Base-by-base conservation (phyloP, 2,888 invertebrate genomes). In the Synanthedon andrenaeformis region DNA sequence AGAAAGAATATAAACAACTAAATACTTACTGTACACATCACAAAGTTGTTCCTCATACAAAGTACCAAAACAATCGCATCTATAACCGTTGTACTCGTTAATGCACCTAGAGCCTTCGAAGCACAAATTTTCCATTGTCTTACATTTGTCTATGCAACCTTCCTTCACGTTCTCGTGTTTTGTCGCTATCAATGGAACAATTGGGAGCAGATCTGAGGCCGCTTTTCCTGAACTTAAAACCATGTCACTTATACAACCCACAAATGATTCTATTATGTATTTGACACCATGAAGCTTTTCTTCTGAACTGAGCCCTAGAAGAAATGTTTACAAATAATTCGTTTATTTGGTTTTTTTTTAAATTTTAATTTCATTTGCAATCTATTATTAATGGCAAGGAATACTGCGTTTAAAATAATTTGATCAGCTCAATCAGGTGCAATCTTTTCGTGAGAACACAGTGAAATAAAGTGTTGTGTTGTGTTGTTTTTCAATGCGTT, bases 21-120 rank as follows among this genome's bases (percentile, higher is more conserved):
- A 0, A 55, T 66, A 89, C 92, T 91, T 88, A 97, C 97, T 96
- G 75, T 94, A 94, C 65, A 95, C 93, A 83, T 96, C 95, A 82
- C 97, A 98, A 62, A 93, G 92, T 65, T 95, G 94, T 62, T 97
- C 97, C 82, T 97, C 97, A 77, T 96, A 96, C 66, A 92, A 90
- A 2, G 96, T 96, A 19, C 96, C 96, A 70, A 96, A 97, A 76
- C 98, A 98, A 74, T 97, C 96, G 73, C 97, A 98, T 14, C 94
- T 93, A 57, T 95, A 91, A 55, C 93, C 92, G 66, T 95, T 94
- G 78, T 97, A 98, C 72, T 96, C 95, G 80, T 97, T 97, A 57
- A 97, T 93, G 76, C 98, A 98, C 58, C 91, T 91, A 41, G 95
- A 96, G 45, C 95, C 94, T 71, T 93, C 90, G 74, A 96, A 95